Percentiles rank a stretch among this genome's conserved stretches.
Evolutionary conservation across 1,140 invertebrate genomes (phyloP).

Genomic region (Wiebesia pumilae): DNA sequence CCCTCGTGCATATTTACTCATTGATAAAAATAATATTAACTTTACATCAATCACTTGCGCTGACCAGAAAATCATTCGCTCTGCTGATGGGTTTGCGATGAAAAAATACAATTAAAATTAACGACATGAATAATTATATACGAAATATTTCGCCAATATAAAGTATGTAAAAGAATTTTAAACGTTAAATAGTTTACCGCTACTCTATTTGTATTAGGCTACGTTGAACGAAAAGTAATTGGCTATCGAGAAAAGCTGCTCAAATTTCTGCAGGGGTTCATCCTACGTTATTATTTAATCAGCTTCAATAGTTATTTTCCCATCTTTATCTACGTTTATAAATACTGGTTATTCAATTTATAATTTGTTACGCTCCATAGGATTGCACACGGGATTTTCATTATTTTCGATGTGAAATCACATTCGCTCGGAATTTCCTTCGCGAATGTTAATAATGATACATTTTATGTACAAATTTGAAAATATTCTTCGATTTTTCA

Average conservation of each 20-base stretch:
- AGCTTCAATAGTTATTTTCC: background rate
- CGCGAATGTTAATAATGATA: background rate
- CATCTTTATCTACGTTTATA: background rate
- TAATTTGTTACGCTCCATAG: background rate
- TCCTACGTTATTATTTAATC: constrained; percentile 11
- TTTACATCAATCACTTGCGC: background rate
- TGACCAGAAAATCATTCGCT: background rate
- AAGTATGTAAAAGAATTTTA: constrained; percentile 17
- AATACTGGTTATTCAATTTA: background rate
- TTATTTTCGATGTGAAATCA: background rate
- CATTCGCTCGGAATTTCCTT: background rate
- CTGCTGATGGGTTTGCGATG: background rate
- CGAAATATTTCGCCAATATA: background rate
- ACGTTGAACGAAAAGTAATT: constrained; percentile 29
- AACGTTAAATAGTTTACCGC: constrained; percentile 11
- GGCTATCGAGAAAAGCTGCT: constrained; percentile 20
- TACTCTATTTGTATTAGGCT: background rate
- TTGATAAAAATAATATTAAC: background rate
- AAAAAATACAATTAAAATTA: background rate
- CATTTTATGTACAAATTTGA: background rate
- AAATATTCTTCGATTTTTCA: background rate
- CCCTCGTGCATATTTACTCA: background rate
- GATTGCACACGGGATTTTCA: background rate
- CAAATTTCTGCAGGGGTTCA: constrained; percentile 26
- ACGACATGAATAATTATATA: background rate